Evolutionary conservation across 2,113 vertebrate species (phyloP), one percentile per base, ranked within the genome.

Genomic region (Catharus bicknelli): DNA sequence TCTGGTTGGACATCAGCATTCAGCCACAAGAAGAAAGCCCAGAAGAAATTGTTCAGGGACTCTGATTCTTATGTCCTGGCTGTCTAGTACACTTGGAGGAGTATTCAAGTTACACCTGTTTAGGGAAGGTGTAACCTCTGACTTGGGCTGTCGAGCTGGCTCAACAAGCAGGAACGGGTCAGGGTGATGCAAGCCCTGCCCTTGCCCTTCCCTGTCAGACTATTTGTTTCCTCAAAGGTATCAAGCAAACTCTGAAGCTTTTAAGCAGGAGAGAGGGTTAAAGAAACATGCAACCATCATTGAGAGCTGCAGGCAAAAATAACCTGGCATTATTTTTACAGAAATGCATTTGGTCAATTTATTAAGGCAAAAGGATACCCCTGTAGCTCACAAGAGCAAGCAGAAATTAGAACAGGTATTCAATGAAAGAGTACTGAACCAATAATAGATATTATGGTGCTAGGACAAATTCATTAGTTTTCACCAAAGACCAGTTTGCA

Each of bases 51-150:
- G 16, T 76, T 80, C 26, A 51, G 58, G 63, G 55, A n/a, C 55
- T 83, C 50, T 30, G 59, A 26, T 53, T 88, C 72, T 74, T 73
- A 25, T 5, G 3, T 85, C 55, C 21, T 25, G 12, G 48, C 78
- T 93, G 63, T 90, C 64, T 64, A 42, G 75, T 36, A 54, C 36
- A 19, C 25, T 50, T 57, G 45, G 64, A 92, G 57, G 72, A 95
- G 53, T 29, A 83, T 93, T 85, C 91, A 67, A 95, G 91, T 94
- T 94, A 36, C 94, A 95, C 91, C 48, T 91, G 93, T 94, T 96
- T 93, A 59, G 75, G 81, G 82, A 94, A 96, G 95, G 90, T 90
- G 90, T 90, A 83, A 95, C 95, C 79, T 96, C 84, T 93, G 63
- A 92, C 82, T 92, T 70, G 90, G 90, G 91, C 82, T 95, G 95